Base-by-base conservation (phyloP, 2,888 invertebrate species). In the Leucophenga maculata region DNA sequence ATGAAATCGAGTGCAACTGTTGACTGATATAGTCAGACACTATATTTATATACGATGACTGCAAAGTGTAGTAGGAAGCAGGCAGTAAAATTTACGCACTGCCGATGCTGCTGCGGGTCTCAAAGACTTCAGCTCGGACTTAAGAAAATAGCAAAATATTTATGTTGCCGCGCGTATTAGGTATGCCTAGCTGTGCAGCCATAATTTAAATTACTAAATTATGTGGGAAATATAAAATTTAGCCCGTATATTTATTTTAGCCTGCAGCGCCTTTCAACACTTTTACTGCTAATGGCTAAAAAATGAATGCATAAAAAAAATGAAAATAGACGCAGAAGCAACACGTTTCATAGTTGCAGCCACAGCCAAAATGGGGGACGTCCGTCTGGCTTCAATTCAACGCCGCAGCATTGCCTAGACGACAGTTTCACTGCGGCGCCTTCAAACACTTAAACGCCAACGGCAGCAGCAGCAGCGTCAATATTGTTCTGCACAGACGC, bases 151-250 rank as follows among this genome's bases (percentile, higher is more conserved):
- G n/a, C 16, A 55, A 31, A 26, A 32, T 59, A 32, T 59, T 59
- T 59, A 59, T 59, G n/a, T 32, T 59, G 59, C n/a, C 59, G n/a
- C n/a, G n/a, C n/a, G n/a, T n/a, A n/a, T n/a, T n/a, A n/a, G n/a
- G n/a, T n/a, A 9, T 14, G 32, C 14, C 3, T 55, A 14, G 32
- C 14, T 31, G 1, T 9, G n/a, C 59, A 59, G 32, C 8, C 32
- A 59, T 14, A 20, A 32, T 8, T 11, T 59, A 16, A 59, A 32
- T 32, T 59, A 59, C 11, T 59, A 32, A 59, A 59, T 32, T 59
- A 59, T 59, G 59, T 59, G 59, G 32, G 59, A 59, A 59, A 32
- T 59, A 32, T 59, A 59, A n/a, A 3, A 16, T 14, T 11, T 59
- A 32, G 1, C 14, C 1, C 16, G 16, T 32, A 16, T 59, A 18